phyloP scores from a whole-genome alignment of 2,113 vertebrate genomes.

The Psophia crepitans region DNA sequence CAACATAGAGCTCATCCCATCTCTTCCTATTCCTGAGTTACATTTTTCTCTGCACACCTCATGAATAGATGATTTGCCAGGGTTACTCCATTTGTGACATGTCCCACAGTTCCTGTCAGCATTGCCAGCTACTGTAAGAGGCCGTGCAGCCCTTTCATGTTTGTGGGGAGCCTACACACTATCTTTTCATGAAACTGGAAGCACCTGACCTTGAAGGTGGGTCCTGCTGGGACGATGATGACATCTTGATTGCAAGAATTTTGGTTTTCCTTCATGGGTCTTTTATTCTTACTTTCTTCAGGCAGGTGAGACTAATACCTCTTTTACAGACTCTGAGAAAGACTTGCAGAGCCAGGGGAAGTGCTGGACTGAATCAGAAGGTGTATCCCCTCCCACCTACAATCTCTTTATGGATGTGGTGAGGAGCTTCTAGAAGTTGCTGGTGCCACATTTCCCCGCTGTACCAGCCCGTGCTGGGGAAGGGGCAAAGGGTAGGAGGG shows the following conservation, averaged over 20 bases:
- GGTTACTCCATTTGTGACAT: neutral
- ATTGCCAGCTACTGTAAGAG: neutral
- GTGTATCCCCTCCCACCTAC: neutral
- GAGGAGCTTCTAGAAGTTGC: neutral
- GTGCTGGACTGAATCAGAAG: neutral
- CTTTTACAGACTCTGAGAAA: neutral
- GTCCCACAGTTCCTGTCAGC: no score
- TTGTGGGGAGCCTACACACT: neutral
- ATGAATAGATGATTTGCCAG: neutral
- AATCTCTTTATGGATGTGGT: rapidly evolving
- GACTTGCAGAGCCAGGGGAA: neutral
- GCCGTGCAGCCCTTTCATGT: neutral
- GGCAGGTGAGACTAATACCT: no score
- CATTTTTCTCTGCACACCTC: neutral
- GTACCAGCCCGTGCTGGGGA: neutral
- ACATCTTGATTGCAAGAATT: neutral
- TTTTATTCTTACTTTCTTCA: neutral
- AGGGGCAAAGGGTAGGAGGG: no score
- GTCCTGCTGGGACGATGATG: neutral
- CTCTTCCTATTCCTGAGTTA: neutral
- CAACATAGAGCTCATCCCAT: neutral
- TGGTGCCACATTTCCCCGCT: neutral
- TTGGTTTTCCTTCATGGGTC: neutral
- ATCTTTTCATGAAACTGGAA: neutral
- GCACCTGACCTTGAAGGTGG: neutral